These are phyloP conservation scores for Equus przewalskii DNA, from an alignment of 2,113 vertebrate genomes.

Conservation along the genomic window DNA sequence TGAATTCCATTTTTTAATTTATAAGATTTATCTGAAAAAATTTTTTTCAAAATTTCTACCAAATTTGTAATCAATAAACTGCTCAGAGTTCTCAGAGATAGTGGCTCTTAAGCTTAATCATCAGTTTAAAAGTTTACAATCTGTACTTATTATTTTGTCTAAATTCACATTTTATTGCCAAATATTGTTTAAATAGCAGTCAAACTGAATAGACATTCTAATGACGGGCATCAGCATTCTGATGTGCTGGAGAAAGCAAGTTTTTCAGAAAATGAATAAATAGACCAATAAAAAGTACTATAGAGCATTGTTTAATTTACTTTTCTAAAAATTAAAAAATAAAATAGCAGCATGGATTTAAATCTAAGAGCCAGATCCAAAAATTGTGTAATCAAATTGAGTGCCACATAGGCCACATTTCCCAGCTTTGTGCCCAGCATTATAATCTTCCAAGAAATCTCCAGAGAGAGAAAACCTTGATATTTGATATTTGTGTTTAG, in stretches of 20 bases:
- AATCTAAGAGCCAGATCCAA: neutral
- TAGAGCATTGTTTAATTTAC: neutral
- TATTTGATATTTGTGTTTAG: neutral
- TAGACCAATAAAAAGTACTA: neutral
- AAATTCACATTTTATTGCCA: neutral
- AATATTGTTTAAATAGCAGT: neutral
- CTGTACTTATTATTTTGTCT: neutral
- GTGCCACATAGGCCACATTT: neutral
- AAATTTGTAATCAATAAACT: neutral
- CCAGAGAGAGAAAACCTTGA: neutral
- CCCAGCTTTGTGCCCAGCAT: neutral
- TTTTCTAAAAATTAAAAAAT: conserved; percentile 25
- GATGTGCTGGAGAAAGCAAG: neutral
- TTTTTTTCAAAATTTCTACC: neutral
- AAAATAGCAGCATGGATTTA: neutral
- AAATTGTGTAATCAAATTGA: neutral
- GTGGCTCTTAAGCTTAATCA: neutral
- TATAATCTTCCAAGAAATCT: neutral
- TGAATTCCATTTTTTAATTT: neutral
- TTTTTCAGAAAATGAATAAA: neutral
- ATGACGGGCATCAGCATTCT: neutral
- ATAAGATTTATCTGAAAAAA: neutral
- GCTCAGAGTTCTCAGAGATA: neutral
- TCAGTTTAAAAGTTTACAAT: neutral
- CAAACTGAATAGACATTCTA: neutral